Evolutionary conservation across 2,113 vertebrate species (phyloP).

Genomic region (Illadopsis cleaveri): DNA sequence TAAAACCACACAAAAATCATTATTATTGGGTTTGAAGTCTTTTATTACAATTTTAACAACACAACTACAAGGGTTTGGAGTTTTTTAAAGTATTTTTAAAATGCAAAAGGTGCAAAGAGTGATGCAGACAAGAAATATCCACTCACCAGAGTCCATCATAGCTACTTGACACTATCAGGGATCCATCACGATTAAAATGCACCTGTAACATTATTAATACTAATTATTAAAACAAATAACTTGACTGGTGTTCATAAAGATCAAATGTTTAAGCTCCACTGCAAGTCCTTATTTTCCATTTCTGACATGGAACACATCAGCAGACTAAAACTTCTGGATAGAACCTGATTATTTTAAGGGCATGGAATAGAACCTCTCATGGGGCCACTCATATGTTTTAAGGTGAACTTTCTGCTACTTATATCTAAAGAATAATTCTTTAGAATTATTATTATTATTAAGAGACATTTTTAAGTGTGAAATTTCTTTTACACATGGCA

Average conservation of each 20-base stretch:
- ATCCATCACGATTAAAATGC: slow-evolving; percentile 97
- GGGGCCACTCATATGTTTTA: neutral
- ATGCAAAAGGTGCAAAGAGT: neutral
- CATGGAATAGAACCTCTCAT: neutral
- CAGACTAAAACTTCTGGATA: neutral
- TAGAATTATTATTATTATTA: neutral
- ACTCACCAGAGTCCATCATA: slow-evolving; percentile 97
- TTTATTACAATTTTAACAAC: neutral
- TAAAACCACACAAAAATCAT: neutral
- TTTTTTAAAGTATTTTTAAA: neutral
- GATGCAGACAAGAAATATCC: neutral
- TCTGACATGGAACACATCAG: neutral
- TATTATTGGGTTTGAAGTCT: neutral
- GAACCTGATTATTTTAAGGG: neutral
- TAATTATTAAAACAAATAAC: fast-evolving
- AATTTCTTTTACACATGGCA: neutral
- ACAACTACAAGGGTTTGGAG: neutral
- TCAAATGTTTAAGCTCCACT: neutral
- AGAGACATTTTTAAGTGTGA: neutral
- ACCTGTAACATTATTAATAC: slow-evolving; percentile 75
- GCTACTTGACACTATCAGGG: slow-evolving; percentile 97
- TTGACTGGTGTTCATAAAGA: neutral
- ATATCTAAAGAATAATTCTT: neutral
- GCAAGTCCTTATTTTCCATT: neutral
- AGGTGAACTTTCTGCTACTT: neutral